Evolutionary conservation across 2,888 invertebrate species (phyloP).

Genomic region (Lepidochrysops patricia): DNA sequence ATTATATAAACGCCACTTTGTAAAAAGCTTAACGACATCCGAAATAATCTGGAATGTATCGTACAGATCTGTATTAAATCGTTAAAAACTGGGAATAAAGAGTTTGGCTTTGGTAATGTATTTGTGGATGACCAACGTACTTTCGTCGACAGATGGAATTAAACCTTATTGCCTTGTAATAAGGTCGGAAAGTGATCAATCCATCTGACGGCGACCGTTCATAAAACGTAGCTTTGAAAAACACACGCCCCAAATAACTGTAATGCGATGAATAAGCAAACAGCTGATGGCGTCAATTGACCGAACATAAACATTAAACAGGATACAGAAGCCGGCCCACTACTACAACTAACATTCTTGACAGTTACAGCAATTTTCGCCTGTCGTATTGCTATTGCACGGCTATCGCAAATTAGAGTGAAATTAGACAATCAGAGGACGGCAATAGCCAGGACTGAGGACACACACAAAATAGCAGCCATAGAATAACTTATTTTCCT

Average conservation of each 20-base stretch:
- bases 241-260: constrained; percentile 47
- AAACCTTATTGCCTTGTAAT: too few relatives aligned
- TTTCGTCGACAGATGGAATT: too few relatives aligned
- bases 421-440: too few relatives aligned
- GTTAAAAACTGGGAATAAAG: not conserved
- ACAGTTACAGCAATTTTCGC: too few relatives aligned
- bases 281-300: constrained; percentile 1
- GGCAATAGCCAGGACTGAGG: too few relatives aligned
- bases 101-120: constrained; percentile 13
- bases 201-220: constrained; percentile 23
- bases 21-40: not conserved
- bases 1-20: not conserved
- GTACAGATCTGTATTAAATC: not conserved
- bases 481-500: too few relatives aligned
- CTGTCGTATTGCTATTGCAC: too few relatives aligned
- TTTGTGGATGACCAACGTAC: constrained; percentile 16
- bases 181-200: too few relatives aligned
- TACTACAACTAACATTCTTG: too few relatives aligned
- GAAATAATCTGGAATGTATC: constrained; percentile 4
- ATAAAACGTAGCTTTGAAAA: constrained; percentile 35
- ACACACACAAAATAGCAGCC: too few relatives aligned
- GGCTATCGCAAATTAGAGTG: too few relatives aligned
- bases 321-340: not conserved
- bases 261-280: constrained; percentile 16
- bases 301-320: constrained; percentile 11